Base-by-base conservation (phyloP, 2,797 vertebrate genomes). In the Micromesistius poutassou region DNA sequence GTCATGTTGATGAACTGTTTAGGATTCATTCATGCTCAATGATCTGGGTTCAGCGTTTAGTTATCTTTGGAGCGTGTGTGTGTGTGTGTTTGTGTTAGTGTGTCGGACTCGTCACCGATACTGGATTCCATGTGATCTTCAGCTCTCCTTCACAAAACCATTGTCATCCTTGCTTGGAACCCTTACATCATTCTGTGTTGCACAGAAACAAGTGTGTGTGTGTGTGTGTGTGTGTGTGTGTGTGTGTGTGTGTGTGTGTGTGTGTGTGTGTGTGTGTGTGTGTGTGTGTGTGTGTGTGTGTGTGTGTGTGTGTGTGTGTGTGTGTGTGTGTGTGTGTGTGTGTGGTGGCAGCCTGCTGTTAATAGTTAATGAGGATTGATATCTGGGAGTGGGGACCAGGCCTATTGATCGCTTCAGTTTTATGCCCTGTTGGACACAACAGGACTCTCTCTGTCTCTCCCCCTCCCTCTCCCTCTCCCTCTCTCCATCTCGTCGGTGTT, bases 321-420 rank as follows among this genome's bases (percentile, higher is more conserved):
- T 5, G 38, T 40, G 38, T 5, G 38, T 40, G 62, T 9, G 62
- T 66, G 22, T 9, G 62, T 66, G 4, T 22, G 62, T 5, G n/a
- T 2, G 25, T 3, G 50, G 82, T 87, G 82, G 86, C 85, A 81
- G 89, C 86, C 87, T 81, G 80, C 87, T 87, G 87, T 95, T 90
- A 94, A 95, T 94, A 91, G 83, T 94, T 94, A 92, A 94, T 94
- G 92, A 93, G 92, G 92, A 92, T 93, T 90, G 92, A 92, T 94
- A 86, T 92, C 92, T 87, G 78, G 77, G 87, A 88, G 88, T 87
- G 88, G 87, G 89, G 90, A 93, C 92, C 83, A 88, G 86, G 88
- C 83, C 87, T 91, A 93, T 93, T 89, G 93, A 94, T 93, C 88
- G 73, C 80, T 79, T 85, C 74, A 70, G 80, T 91, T 91, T 91